Conservation (phyloP, 2,888 invertebrate species). For the Callinectes sapidus region DNA sequence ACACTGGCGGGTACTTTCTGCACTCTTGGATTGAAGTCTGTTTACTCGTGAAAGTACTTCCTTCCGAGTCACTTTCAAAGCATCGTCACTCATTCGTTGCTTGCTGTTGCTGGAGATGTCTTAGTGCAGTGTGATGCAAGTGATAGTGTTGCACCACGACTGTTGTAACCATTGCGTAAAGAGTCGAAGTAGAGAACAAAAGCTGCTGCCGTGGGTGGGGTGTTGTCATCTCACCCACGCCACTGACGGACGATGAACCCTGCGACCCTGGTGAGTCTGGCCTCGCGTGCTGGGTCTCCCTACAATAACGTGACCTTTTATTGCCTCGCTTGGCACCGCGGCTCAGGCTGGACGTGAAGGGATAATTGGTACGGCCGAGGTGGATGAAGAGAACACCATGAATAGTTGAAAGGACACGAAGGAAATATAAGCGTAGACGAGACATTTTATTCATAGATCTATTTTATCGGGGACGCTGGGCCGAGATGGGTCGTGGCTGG, state of each 20-base stretch:
- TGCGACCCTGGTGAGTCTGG: not conserved
- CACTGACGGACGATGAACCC: not conserved
- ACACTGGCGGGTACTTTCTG: not conserved
- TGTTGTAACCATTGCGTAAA: not conserved
- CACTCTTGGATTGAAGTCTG: not conserved
- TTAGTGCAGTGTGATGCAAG: not conserved
- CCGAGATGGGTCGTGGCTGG: not conserved
- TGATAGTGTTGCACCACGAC: not conserved
- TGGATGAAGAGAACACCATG: not conserved
- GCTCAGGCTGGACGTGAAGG: not conserved
- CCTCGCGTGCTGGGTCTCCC: not conserved
- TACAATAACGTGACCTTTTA: conserved; percentile 4
- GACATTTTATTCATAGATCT: not conserved
- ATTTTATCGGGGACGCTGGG: not conserved
- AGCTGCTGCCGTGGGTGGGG: not conserved
- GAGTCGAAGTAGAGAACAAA: not conserved
- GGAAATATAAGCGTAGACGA: not conserved
- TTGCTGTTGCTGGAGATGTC: not conserved
- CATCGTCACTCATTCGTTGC: not conserved
- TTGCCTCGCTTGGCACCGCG: not conserved
- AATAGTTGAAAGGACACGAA: not conserved
- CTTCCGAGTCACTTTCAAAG: not conserved
- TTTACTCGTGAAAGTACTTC: not conserved
- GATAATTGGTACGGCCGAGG: not conserved
- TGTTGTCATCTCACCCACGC: not conserved